Base-by-base conservation (phyloP, 2,888 invertebrate genomes). In the Acanthacorydalis orientalis region DNA sequence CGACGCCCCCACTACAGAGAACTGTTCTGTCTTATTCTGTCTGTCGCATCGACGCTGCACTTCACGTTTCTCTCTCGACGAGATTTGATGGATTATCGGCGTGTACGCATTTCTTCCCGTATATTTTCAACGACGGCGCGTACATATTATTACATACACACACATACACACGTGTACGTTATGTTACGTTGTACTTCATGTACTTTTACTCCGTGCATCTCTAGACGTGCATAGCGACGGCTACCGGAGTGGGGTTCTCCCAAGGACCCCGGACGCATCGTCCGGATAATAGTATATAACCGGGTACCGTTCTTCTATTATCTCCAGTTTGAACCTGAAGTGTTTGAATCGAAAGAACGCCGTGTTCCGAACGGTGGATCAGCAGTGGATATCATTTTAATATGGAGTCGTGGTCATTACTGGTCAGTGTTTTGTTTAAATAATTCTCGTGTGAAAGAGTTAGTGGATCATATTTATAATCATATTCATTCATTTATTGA, bases 401-500 rank as follows among this genome's bases (percentile, higher is more conserved):
- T 49, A 67, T 67, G 67, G 65, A 60, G 64, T 64, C 64, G 59
- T 60, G 62, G 56, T 58, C 62, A 58, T 57, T 65, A 52, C 56
- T 67, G 67, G 67, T 67, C 63, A 65, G 66, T 67, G 60, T 48
- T 49, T 49, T 48, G 45, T 52, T 53, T 23, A 23, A 23, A 23
- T 23, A 23, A 23, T 23, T 23, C 2, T 23, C 23, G 23, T 23
- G 23, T 23, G 23, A 6, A 23, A 23, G 23, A 23, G 23, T 23
- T 23, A 4, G 23, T 23, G 23, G 6, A 23, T 23, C 6, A 23
- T 23, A 31, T 7, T 1, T 31, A 16, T 14, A 12, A 16, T 42
- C n/a, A 42, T 23, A 11, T 43, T 32, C 31, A 12, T 23, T n/a
- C 1, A 43, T 15, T 43, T n/a, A 31, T 31, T 31, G n/a, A n/a